Conservation (phyloP, 1,140 invertebrate genomes). For the Drosophila yakuba region DNA sequence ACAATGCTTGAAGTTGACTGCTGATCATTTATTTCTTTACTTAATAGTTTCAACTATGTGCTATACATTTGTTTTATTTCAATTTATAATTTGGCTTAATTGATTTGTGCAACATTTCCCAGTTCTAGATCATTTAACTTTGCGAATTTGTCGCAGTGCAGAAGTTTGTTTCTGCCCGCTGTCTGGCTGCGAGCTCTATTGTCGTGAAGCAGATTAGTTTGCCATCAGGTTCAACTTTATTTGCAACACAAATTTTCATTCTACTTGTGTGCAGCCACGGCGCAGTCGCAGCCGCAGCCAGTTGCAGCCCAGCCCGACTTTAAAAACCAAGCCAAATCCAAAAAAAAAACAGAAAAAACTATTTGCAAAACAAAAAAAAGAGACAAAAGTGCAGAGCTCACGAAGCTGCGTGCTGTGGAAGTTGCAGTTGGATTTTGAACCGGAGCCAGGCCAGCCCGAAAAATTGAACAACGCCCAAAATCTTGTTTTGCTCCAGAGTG, state of each 20-base stretch:
- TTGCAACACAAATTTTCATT: constrained; percentile 83
- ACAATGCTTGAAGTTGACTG: too few species aligned
- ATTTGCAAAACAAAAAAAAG: constrained; percentile 19
- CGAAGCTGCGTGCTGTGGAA: constrained; percentile 70
- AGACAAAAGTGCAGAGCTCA: constrained; percentile 59
- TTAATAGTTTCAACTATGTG: too few species aligned
- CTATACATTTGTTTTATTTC: too few species aligned
- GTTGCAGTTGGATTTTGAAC: constrained; percentile 43
- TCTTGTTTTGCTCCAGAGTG: constrained; percentile 74
- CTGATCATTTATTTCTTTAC: too few species aligned
- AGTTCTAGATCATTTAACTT: neutral
- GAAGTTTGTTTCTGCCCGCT: constrained; percentile 45
- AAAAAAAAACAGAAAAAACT: constrained; percentile 18
- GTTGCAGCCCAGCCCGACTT: constrained; percentile 31
- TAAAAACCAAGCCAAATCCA: constrained; percentile 19
- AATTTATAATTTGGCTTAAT: too few species aligned
- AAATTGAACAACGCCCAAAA: constrained; percentile 82
- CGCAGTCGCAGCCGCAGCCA: constrained; percentile 45
- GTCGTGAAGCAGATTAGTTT: constrained; percentile 83
- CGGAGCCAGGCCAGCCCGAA: constrained; percentile 63
- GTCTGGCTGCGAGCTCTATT: constrained; percentile 69
- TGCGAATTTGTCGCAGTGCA: constrained; percentile 12
- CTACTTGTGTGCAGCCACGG: constrained; percentile 70
- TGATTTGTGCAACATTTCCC: neutral
- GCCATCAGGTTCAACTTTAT: constrained; percentile 83